Percentiles rank a stretch among this genome's conserved stretches.
Evolutionary conservation across 2,888 invertebrate genomes (phyloP).

Genomic region (Diplolepis rosae): DNA sequence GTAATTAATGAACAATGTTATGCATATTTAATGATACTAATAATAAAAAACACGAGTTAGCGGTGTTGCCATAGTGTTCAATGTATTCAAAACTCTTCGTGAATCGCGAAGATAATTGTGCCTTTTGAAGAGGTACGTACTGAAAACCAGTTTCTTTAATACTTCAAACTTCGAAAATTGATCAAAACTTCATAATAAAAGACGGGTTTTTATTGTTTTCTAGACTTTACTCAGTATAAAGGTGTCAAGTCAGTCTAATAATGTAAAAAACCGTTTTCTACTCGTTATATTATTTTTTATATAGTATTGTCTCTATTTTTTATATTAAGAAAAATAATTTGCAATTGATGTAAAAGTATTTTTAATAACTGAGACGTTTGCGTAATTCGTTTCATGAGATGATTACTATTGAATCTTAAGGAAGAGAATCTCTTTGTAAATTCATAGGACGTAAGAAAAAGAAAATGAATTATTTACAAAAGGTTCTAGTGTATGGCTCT

Average conservation of each 20-base stretch:
- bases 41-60: background rate
- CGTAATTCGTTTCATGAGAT: too few relatives aligned
- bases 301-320: slow-evolving; percentile 1
- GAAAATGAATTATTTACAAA: slow-evolving; percentile 10
- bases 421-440: background rate
- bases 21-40: background rate
- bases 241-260: too few relatives aligned
- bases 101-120: slow-evolving; percentile 2
- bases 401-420: slow-evolving; percentile 2
- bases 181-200: background rate
- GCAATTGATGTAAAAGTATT: background rate
- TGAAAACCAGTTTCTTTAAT: background rate
- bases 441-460: background rate
- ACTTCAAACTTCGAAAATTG: background rate
- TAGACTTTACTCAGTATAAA: too few relatives aligned
- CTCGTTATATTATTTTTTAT: background rate
- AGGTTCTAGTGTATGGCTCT: background rate
- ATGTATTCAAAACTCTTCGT: slow-evolving; percentile 9
- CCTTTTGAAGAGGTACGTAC: slow-evolving; percentile 12
- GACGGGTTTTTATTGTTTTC: too few relatives aligned
- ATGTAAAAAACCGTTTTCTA: background rate
- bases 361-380: background rate
- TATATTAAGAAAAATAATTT: background rate
- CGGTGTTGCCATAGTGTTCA: slow-evolving; percentile 26
- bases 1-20: slow-evolving; percentile 3